These are phyloP conservation scores for Varecia variegata DNA, from an alignment of 2,797 vertebrate species.

Conservation along the genomic window DNA sequence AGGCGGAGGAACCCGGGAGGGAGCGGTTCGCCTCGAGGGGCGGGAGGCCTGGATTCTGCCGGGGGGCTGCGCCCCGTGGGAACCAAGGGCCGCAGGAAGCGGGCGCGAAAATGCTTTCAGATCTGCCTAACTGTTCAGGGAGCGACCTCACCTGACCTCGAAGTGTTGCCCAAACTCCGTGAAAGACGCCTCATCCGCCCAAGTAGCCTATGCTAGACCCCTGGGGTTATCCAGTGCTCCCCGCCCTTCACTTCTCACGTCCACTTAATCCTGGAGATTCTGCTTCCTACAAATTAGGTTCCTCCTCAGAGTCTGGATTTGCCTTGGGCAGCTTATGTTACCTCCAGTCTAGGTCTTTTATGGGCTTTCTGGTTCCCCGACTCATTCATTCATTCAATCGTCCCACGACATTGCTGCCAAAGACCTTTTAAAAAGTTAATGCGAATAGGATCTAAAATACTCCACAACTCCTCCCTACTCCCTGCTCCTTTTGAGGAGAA, in stretches of 20 bases:
- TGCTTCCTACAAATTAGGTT: neutral
- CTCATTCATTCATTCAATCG: neutral
- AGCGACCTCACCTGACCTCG: neutral
- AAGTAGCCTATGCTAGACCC: neutral
- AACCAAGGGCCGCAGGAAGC: neutral
- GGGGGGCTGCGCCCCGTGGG: neutral
- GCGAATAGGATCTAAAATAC: neutral
- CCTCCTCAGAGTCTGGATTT: neutral
- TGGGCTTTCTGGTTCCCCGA: neutral
- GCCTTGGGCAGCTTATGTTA: neutral
- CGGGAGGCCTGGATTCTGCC: neutral
- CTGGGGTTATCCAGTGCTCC: too few species aligned
- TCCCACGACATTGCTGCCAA: neutral
- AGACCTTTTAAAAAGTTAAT: neutral
- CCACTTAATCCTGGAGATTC: neutral
- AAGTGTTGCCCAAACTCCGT: neutral
- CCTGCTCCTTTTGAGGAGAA: neutral
- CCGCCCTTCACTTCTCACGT: neutral
- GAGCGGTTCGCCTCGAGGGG: too few species aligned
- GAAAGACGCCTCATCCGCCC: neutral
- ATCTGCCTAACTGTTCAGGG: neutral
- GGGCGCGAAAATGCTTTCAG: neutral
- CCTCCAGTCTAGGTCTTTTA: neutral
- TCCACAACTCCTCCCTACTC: neutral
- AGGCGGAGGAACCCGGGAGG: neutral